Evolutionary conservation across 2,888 invertebrate species (phyloP).

Genomic region (Sesamia inferens): DNA sequence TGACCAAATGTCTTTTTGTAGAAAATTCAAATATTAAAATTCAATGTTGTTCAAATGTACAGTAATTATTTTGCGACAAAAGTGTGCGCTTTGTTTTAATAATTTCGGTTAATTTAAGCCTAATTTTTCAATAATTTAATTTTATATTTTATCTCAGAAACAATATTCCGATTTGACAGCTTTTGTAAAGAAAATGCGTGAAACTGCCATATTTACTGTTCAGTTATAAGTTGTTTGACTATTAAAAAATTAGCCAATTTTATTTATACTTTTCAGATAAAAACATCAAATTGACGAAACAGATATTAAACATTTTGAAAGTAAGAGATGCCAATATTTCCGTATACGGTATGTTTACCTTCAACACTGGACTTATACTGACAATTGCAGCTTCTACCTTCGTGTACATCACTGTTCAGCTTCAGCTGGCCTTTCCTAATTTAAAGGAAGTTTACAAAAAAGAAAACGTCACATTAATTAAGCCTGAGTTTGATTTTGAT

Average conservation of each 20-base stretch:
- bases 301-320: slow-evolving; percentile 68
- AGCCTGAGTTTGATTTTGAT: slow-evolving; percentile 35
- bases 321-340: slow-evolving; percentile 66
- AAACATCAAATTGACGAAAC: slow-evolving; percentile 70
- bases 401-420: slow-evolving; percentile 78
- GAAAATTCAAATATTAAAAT: neutral
- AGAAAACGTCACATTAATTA: slow-evolving; percentile 38
- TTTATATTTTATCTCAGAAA: no score
- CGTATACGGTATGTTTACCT: slow-evolving; percentile 69
- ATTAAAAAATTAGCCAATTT: neutral
- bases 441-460: slow-evolving; percentile 50
- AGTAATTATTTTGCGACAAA: neutral
- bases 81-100: neutral
- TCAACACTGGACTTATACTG: slow-evolving; percentile 70
- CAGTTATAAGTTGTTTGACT: no score
- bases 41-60: no score
- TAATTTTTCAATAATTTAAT: no score
- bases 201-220: no score
- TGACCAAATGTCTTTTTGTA: neutral
- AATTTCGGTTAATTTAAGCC: no score
- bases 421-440: slow-evolving; percentile 74
- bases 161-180: no score
- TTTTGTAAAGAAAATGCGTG: no score
- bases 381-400: slow-evolving; percentile 74
- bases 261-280: slow-evolving; percentile 68